Conservation (phyloP, 1,140 invertebrate genomes). For the Protaetia brevitarsis region DNA sequence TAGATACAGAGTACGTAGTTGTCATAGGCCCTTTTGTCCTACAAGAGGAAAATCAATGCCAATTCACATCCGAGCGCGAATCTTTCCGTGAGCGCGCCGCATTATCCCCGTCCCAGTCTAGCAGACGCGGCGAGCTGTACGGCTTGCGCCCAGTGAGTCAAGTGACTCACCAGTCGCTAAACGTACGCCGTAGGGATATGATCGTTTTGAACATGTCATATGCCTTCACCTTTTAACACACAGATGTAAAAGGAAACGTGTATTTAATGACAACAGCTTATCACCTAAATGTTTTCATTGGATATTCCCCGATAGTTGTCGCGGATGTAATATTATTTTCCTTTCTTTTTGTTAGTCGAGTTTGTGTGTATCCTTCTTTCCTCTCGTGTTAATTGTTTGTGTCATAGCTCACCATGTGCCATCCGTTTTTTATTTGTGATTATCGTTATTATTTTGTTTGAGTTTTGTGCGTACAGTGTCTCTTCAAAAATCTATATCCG, state of each 20-base stretch:
- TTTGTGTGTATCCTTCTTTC: not conserved
- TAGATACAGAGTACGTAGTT: not conserved
- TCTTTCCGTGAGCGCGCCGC: slow-evolving; percentile 7
- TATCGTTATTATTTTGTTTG: not conserved
- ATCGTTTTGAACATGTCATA: not conserved
- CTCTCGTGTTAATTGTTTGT: not conserved
- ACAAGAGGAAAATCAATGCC: slow-evolving; percentile 21
- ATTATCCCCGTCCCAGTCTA: slow-evolving; percentile 17
- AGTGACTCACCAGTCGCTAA: slow-evolving; percentile 18
- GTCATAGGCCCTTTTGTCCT: slow-evolving; percentile 9
- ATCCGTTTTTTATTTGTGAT: slow-evolving; percentile 7
- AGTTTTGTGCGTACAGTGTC: not conserved
- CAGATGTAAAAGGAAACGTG: slow-evolving; percentile 10
- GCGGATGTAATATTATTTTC: not conserved
- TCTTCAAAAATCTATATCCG: not conserved
- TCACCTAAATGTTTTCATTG: not conserved
- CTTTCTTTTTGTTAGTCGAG: not conserved
- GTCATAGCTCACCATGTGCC: not conserved
- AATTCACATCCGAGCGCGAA: not conserved
- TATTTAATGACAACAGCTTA: not conserved
- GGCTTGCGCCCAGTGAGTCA: not conserved
- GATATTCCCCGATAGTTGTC: not conserved
- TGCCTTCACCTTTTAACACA: not conserved
- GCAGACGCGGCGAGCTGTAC: not conserved
- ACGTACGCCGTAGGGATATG: not conserved